These are phyloP conservation scores for Lobophora halterata DNA, from an alignment of 2,888 invertebrate species.

Conservation along the genomic window DNA sequence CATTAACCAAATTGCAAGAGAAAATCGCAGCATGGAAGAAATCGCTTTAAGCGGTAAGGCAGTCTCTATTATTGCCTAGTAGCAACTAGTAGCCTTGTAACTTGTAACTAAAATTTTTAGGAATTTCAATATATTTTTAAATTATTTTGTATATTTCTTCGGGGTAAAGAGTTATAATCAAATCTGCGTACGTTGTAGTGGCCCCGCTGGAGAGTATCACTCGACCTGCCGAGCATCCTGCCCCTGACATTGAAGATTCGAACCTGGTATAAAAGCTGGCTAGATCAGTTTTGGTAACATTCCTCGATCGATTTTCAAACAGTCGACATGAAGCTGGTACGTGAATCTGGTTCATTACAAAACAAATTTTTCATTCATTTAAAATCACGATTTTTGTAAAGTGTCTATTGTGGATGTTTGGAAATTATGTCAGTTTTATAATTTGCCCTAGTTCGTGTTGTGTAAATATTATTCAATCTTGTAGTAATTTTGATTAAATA, in stretches of 20 bases:
- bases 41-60: too few species aligned
- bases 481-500: conserved; percentile 4
- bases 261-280: conserved; percentile 60
- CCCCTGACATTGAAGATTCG: conserved; percentile 60
- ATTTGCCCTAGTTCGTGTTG: conserved; percentile 19
- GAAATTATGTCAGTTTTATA: conserved; percentile 13
- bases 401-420: conserved; percentile 18
- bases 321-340: conserved; percentile 73
- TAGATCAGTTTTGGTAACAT: conserved; percentile 46
- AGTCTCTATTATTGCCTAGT: too few species aligned
- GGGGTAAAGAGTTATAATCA: too few species aligned
- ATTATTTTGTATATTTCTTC: too few species aligned
- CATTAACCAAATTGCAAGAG: too few species aligned
- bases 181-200: too few species aligned
- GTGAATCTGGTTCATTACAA: conserved; percentile 30
- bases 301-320: conserved; percentile 51
- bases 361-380: not conserved
- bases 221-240: too few species aligned
- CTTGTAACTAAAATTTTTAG: too few species aligned
- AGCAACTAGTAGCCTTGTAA: too few species aligned
- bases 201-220: too few species aligned
- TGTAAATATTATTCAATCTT: conserved; percentile 18
- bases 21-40: too few species aligned
- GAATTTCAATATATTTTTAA: too few species aligned
- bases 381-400: conserved; percentile 13